A percentile compares a stretch with the other conserved stretches of the same genome.
phyloP scores from a whole-genome alignment of 2,113 vertebrate species.

The Triplophysa tibetana region DNA sequence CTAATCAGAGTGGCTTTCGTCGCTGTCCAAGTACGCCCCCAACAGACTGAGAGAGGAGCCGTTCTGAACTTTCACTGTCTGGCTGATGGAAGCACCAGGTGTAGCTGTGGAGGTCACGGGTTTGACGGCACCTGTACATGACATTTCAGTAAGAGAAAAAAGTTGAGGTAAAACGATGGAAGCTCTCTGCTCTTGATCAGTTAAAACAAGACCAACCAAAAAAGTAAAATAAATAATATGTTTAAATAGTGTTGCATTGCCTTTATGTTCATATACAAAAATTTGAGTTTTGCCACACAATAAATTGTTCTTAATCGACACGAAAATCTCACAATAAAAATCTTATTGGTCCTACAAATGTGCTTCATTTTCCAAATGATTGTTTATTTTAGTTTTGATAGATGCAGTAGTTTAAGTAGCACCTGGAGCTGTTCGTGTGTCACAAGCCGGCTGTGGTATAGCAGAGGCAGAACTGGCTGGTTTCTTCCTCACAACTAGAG shows the following conservation, averaged over 20 bases:
- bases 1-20: slow-evolving; percentile 64
- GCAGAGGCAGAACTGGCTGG: slow-evolving; percentile 42
- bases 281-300: too few relatives aligned
- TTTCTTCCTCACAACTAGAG: slow-evolving; percentile 79
- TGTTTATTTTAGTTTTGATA: too few relatives aligned
- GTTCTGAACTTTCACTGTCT: slow-evolving; percentile 48
- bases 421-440: slow-evolving; percentile 55
- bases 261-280: too few relatives aligned
- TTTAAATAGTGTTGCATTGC: too few relatives aligned
- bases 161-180: background rate
- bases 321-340: too few relatives aligned
- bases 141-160: background rate
- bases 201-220: too few relatives aligned
- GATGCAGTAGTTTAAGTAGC: background rate
- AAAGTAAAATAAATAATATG: too few relatives aligned
- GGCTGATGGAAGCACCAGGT: background rate
- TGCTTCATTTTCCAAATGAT: too few relatives aligned
- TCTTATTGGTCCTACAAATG: too few relatives aligned
- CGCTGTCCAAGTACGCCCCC: slow-evolving; percentile 78
- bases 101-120: background rate
- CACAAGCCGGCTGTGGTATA: slow-evolving; percentile 11
- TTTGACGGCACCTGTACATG: slow-evolving; percentile 2
- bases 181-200: background rate
- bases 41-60: slow-evolving; percentile 77
- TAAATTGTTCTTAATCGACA: too few relatives aligned